These are phyloP conservation scores for Dinocampus coccinellae DNA, from an alignment of 2,888 invertebrate species.

Conservation along the genomic window DNA sequence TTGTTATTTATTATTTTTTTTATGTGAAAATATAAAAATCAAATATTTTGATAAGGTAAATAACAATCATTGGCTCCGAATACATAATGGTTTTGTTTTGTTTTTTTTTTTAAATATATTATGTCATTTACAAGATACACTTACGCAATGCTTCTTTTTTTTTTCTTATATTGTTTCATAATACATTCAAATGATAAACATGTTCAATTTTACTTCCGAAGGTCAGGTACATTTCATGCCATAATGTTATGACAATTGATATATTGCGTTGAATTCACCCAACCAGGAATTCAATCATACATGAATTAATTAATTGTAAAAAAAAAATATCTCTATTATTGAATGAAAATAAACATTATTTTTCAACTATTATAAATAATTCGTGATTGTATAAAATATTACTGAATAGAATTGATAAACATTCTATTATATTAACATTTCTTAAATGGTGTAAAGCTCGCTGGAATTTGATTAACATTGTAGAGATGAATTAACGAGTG, in stretches of 20 bases:
- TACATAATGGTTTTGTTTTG: conserved; percentile 50
- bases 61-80: conserved; percentile 47
- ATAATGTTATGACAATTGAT: conserved; percentile 38
- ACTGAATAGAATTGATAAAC: neutral
- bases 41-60: conserved; percentile 32
- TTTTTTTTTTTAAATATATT: conserved; percentile 62
- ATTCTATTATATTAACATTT: neutral
- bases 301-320: conserved; percentile 23
- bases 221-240: conserved; percentile 67
- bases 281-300: conserved; percentile 28
- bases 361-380: conserved; percentile 20
- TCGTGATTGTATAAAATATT: conserved; percentile 21
- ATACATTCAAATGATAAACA: conserved; percentile 38
- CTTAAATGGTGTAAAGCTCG: neutral
- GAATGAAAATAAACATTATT: conserved; percentile 15
- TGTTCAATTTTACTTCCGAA: conserved; percentile 32
- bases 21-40: conserved; percentile 3
- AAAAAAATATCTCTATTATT: neutral
- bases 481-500: neutral
- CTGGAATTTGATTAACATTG: neutral
- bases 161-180: conserved; percentile 38
- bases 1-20: neutral
- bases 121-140: conserved; percentile 62
- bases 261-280: conserved; percentile 22
- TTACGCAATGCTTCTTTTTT: conserved; percentile 42